phyloP scores from a whole-genome alignment of 30 jellyfish, hydroid and myxozoan genomes.

The Hydra vulgaris region DNA sequence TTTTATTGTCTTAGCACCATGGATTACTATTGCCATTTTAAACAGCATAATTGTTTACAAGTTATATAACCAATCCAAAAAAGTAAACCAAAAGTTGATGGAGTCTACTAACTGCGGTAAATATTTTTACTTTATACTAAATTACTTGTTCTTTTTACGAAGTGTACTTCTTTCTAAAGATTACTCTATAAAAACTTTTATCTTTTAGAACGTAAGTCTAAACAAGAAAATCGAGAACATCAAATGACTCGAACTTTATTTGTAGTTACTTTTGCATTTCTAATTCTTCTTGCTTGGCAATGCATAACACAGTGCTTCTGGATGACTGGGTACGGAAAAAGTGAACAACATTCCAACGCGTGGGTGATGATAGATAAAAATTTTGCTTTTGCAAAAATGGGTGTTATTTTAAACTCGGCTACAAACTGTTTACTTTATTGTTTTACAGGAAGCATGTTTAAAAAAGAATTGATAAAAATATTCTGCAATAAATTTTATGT shows the following conservation, averaged over 20 bases:
- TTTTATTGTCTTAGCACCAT: constrained; percentile 60
- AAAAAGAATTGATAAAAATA: constrained; percentile 38
- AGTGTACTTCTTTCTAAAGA: no score
- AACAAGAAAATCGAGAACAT: constrained; percentile 42
- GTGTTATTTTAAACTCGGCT: constrained; percentile 76
- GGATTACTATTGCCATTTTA: constrained; percentile 67
- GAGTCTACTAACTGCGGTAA: background rate
- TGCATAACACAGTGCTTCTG: constrained; percentile 69
- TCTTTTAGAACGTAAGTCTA: background rate
- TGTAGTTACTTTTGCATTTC: constrained; percentile 52
- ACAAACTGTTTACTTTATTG: constrained; percentile 67
- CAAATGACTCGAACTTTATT: constrained; percentile 53
- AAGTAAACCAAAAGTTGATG: background rate
- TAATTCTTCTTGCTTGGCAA: constrained; percentile 73
- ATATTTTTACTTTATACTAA: background rate
- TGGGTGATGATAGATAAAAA: constrained; percentile 51
- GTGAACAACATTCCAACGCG: background rate
- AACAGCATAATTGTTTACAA: constrained; percentile 57
- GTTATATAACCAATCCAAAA: constrained; percentile 5
- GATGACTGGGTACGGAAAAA: constrained; percentile 54
- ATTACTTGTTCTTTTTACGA: background rate
- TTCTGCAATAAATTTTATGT: background rate
- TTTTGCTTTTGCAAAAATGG: constrained; percentile 65
- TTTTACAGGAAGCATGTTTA: constrained; percentile 48
- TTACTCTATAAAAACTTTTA: no score